These are phyloP conservation scores for Macquaria ambigua DNA, from an alignment of 2,113 vertebrate genomes.

Conservation along the genomic window DNA sequence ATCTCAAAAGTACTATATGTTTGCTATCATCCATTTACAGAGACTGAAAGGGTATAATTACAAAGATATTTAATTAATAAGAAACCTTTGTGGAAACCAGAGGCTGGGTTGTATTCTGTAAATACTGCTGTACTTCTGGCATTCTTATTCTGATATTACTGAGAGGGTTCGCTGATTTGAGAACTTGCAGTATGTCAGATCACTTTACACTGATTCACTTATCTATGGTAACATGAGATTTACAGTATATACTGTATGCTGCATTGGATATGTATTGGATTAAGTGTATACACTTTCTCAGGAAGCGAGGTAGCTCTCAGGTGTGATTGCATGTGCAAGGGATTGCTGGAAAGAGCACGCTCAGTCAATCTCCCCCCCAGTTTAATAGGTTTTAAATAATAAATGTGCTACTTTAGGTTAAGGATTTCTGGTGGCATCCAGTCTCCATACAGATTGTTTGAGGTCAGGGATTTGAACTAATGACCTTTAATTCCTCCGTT, in stretches of 20 bases:
- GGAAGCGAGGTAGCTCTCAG: neutral
- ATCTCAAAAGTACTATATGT: neutral
- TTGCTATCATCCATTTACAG: neutral
- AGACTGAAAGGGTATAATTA: neutral
- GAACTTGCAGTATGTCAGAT: neutral
- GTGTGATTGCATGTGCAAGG: neutral
- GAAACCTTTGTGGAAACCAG: neutral
- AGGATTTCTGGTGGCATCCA: neutral
- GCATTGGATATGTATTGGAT: neutral
- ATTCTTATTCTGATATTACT: neutral
- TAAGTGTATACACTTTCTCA: neutral
- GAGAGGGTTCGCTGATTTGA: neutral
- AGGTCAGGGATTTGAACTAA: conserved; percentile 47
- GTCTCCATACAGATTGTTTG: neutral
- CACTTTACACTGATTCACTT: neutral
- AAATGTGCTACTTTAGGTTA: neutral
- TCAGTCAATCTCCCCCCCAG: neutral
- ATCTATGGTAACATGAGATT: neutral
- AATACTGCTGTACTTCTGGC: neutral
- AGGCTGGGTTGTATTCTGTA: neutral
- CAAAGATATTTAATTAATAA: neutral
- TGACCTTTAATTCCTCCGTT: conserved; percentile 42
- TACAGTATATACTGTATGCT: neutral
- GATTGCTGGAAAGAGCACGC: neutral
- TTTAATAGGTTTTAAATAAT: conserved; percentile 42